Conservation (phyloP, 2,113 vertebrate genomes). For the Nibea coibor region DNA sequence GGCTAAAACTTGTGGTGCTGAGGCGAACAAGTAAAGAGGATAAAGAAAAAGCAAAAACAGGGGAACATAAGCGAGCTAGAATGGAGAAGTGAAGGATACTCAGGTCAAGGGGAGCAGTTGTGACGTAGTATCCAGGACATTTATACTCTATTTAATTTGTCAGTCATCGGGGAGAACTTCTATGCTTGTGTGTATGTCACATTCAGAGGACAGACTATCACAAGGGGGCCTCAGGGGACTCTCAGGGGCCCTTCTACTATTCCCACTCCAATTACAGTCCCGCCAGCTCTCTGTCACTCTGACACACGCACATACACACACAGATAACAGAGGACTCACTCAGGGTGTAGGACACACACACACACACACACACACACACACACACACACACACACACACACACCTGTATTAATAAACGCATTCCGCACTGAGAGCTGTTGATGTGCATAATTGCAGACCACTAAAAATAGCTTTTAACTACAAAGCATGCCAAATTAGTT, state of each 20-base stretch:
- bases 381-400: constrained; percentile 16
- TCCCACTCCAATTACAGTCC: constrained; percentile 74
- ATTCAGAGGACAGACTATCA: constrained; percentile 65
- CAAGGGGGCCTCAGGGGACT: constrained; percentile 58
- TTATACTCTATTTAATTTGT: constrained; percentile 53
- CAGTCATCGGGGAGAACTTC: constrained; percentile 45
- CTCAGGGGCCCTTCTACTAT: constrained; percentile 55
- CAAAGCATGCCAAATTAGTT: constrained; percentile 14
- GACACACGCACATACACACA: background rate
- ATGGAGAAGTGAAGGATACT: constrained; percentile 30
- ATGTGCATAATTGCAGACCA: constrained; percentile 56
- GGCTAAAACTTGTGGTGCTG: background rate
- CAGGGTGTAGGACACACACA: constrained; percentile 21
- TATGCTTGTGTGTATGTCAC: constrained; percentile 42
- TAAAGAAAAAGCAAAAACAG: constrained; percentile 8
- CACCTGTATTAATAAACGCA: constrained; percentile 52
- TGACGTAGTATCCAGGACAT: constrained; percentile 58
- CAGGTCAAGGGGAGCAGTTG: constrained; percentile 42
- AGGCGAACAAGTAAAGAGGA: background rate
- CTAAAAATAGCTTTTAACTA: constrained; percentile 53
- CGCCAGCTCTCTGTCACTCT: constrained; percentile 39
- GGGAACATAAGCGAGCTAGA: background rate
- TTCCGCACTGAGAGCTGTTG: constrained; percentile 40
- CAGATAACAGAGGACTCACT: background rate
- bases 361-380: constrained; percentile 5